phyloP scores from a whole-genome alignment of 2,797 vertebrate genomes.

The Carapus acus region DNA sequence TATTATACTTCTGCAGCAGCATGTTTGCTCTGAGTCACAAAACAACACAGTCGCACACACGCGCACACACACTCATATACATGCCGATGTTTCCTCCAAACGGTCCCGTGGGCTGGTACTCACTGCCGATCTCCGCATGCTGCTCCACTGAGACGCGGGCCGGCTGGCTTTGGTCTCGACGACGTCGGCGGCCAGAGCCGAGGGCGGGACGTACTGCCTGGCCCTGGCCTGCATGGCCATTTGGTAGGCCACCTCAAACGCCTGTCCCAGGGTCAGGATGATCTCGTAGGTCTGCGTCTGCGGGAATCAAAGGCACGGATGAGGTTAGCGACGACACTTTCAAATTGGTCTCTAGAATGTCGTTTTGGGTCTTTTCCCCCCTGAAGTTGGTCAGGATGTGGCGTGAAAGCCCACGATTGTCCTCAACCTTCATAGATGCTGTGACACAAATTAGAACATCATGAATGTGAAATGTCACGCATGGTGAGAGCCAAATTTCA shows the following conservation, averaged over 20 bases:
- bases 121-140: slow-evolving; percentile 88
- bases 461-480: slow-evolving; percentile 40
- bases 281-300: slow-evolving; percentile 98
- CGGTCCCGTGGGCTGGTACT: slow-evolving; percentile 54
- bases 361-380: too few species aligned
- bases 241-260: slow-evolving; percentile 97
- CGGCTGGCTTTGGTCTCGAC: slow-evolving; percentile 88
- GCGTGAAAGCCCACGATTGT: too few species aligned
- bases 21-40: slow-evolving; percentile 3
- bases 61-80: background rate
- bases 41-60: slow-evolving; percentile 2
- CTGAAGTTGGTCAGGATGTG: too few species aligned
- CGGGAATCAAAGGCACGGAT: background rate
- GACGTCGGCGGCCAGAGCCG: slow-evolving; percentile 70
- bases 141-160: slow-evolving; percentile 88
- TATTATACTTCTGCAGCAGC: slow-evolving; percentile 14
- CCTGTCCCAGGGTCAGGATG: slow-evolving; percentile 94
- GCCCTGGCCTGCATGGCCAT: slow-evolving; percentile 91
- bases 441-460: slow-evolving; percentile 28
- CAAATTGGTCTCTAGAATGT: too few species aligned
- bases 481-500: slow-evolving; percentile 39
- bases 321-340: too few species aligned
- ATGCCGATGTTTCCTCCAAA: background rate
- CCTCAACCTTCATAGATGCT: slow-evolving; percentile 37
- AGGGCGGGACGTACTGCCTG: slow-evolving; percentile 72